These are phyloP conservation scores for Scarus forsteni DNA, from an alignment of 2,797 vertebrate genomes.

Conservation along the genomic window DNA sequence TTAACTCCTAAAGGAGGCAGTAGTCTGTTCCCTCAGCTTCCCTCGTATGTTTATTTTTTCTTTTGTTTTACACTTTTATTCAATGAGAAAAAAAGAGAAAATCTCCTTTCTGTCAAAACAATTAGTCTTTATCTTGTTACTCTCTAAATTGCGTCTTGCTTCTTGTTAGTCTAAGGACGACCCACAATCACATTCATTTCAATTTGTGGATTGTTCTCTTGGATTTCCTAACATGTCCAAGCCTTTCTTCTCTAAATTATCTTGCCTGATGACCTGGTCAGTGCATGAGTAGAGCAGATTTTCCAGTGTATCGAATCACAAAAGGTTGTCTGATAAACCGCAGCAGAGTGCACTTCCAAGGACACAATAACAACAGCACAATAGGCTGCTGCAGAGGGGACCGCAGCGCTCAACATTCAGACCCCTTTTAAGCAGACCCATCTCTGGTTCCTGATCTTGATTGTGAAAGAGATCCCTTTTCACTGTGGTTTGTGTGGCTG, in stretches of 20 bases:
- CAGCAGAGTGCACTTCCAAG: constrained; percentile 43
- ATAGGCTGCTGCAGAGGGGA: constrained; percentile 60
- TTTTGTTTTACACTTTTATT: constrained; percentile 48
- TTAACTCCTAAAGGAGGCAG: constrained; percentile 59
- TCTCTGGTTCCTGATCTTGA: constrained; percentile 74
- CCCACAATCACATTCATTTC: constrained; percentile 25
- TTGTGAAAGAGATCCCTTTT: constrained; percentile 78
- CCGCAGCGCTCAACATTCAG: constrained; percentile 55
- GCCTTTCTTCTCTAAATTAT: constrained; percentile 32
- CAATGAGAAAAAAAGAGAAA: constrained; percentile 19
- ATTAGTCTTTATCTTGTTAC: constrained; percentile 26
- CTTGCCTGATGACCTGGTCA: constrained; percentile 37
- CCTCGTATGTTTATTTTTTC: constrained; percentile 28
- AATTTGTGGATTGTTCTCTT: constrained; percentile 6
- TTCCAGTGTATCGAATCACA: constrained; percentile 59
- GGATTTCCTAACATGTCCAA: constrained; percentile 15
- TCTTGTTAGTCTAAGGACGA: constrained; percentile 23
- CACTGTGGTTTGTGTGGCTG: constrained; percentile 67
- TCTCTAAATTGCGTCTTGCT: not conserved
- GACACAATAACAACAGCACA: constrained; percentile 66
- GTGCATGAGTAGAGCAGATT: constrained; percentile 28
- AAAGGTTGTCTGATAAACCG: constrained; percentile 54
- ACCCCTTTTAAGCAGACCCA: constrained; percentile 63
- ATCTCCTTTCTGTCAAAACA: constrained; percentile 18
- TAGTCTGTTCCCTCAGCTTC: constrained; percentile 39